Evolutionary conservation across 2,797 vertebrate genomes (phyloP).

Genomic region (Falco columbarius): DNA sequence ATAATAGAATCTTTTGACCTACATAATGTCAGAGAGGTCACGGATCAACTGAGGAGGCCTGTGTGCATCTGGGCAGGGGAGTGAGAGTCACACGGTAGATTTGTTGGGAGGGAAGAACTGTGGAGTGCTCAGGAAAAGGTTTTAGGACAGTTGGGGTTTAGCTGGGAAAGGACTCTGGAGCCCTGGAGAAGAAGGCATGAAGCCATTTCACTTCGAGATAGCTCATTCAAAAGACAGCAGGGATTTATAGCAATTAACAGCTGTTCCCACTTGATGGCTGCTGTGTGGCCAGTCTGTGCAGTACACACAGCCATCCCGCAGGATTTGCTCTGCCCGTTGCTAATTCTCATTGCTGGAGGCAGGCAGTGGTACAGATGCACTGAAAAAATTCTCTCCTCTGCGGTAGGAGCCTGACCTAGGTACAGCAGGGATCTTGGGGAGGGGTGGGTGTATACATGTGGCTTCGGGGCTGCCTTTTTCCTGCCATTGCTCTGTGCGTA

Average conservation of each 20-base stretch:
- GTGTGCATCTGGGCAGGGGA: not conserved
- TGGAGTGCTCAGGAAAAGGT: not conserved
- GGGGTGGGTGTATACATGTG: too few relatives aligned
- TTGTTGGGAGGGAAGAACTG: not conserved
- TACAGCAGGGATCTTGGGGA: not conserved
- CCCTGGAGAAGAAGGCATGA: not conserved
- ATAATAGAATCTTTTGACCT: not conserved
- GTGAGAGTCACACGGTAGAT: not conserved
- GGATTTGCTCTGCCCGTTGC: accelerated
- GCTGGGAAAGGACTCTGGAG: not conserved
- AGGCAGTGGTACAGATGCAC: not conserved
- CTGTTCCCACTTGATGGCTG: not conserved
- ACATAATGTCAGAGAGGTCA: not conserved
- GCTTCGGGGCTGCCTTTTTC: not conserved
- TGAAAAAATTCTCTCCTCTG: not conserved
- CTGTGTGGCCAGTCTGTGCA: not conserved
- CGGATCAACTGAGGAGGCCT: not conserved
- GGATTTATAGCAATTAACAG: not conserved
- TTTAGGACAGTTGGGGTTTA: not conserved
- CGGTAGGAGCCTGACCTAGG: not conserved
- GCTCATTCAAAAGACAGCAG: not conserved
- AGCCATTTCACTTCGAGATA: not conserved
- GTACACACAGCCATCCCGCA: not conserved
- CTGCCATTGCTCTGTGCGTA: accelerated
- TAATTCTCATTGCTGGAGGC: not conserved